Conservation (phyloP, 2,888 invertebrate species). For the Sinohyriopsis cumingii region DNA sequence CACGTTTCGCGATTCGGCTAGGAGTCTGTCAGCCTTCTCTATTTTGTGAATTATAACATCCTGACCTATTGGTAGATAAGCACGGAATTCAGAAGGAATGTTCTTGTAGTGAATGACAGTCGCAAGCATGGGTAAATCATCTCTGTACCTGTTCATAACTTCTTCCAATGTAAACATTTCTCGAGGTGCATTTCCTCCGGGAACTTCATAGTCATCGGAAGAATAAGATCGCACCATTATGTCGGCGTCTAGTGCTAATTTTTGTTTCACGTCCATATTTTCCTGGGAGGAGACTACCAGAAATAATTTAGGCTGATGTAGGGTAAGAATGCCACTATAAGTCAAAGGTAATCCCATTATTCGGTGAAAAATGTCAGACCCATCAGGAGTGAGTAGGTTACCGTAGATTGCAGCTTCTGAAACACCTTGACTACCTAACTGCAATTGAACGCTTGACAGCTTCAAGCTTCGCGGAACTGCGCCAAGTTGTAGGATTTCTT, state of each 20-base stretch:
- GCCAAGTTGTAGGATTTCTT: slow-evolving; percentile 53
- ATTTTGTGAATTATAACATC: slow-evolving; percentile 52
- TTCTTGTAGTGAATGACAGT: slow-evolving; percentile 42
- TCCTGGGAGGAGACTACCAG: slow-evolving; percentile 49
- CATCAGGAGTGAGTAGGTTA: slow-evolving; percentile 35
- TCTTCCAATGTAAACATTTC: slow-evolving; percentile 37
- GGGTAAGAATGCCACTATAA: slow-evolving; percentile 47
- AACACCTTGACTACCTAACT: slow-evolving; percentile 17
- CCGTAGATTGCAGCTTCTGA: slow-evolving; percentile 22
- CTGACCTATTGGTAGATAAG: slow-evolving; percentile 39
- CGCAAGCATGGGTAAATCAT: slow-evolving; percentile 50
- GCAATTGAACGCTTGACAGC: slow-evolving; percentile 41
- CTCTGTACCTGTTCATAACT: slow-evolving; percentile 41
- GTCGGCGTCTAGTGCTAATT: slow-evolving; percentile 46
- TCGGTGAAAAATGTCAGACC: slow-evolving; percentile 22
- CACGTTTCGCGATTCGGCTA: slow-evolving; percentile 42
- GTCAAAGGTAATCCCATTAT: slow-evolving; percentile 48
- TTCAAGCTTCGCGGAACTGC: slow-evolving; percentile 49
- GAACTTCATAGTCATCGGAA: slow-evolving; percentile 30
- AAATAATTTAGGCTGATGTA: slow-evolving; percentile 49
- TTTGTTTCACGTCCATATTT: slow-evolving; percentile 46
- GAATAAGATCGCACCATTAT: slow-evolving; percentile 25
- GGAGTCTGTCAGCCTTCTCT: slow-evolving; percentile 43
- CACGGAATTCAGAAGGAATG: slow-evolving; percentile 36
- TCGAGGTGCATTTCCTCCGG: slow-evolving; percentile 11